phyloP scores from a whole-genome alignment of 2,888 invertebrate genomes.

The Deilephila porcellus region DNA sequence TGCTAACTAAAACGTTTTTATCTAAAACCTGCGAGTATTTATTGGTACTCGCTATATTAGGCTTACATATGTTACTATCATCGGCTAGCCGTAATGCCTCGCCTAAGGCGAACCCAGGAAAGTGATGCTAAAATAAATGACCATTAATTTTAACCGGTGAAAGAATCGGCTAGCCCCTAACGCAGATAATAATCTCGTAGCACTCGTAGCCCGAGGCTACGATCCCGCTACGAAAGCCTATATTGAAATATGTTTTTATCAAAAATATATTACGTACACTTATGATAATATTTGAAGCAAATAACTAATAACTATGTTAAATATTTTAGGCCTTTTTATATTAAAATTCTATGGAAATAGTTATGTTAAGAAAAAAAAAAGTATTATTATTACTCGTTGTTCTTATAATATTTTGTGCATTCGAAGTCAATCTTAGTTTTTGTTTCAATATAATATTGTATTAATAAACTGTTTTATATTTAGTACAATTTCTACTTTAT shows the following conservation, averaged over 20 bases:
- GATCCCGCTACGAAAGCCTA: slow-evolving; percentile 22
- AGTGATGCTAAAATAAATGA: slow-evolving; percentile 15
- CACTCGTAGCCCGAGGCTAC: slow-evolving; percentile 28
- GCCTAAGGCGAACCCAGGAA: not conserved
- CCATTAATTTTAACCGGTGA: not conserved
- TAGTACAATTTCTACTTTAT: too few species aligned
- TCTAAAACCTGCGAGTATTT: too few species aligned
- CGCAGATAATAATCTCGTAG: slow-evolving; percentile 24
- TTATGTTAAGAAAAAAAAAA: not conserved
- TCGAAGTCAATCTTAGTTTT: too few species aligned
- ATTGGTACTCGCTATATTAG: too few species aligned
- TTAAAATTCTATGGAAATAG: not conserved
- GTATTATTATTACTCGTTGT: not conserved
- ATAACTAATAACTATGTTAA: not conserved
- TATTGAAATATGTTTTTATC: slow-evolving; percentile 29
- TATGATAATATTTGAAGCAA: slow-evolving; percentile 42
- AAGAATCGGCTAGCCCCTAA: not conserved
- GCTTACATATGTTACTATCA: not conserved
- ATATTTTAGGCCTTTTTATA: not conserved
- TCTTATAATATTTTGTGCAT: too few species aligned
- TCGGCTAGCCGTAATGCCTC: not conserved
- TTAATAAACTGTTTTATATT: too few species aligned
- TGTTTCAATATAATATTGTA: too few species aligned
- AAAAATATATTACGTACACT: slow-evolving; percentile 13
- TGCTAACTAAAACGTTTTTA: too few species aligned